Evolutionary conservation across 2,113 vertebrate species (phyloP), one percentile per base, ranked within the genome.

Genomic region (Acanthochromis polyacanthus): DNA sequence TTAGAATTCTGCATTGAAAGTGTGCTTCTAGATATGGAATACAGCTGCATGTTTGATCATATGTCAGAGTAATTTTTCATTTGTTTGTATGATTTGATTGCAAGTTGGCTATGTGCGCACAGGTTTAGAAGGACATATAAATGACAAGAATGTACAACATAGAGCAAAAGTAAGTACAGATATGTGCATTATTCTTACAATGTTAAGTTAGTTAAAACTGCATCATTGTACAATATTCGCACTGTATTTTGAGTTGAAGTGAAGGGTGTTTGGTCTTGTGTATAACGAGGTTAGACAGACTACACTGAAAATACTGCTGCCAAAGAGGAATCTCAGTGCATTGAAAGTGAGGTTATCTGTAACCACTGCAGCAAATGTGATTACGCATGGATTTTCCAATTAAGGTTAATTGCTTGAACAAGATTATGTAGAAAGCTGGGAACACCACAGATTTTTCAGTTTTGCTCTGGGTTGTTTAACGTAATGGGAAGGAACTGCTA

Each of bases 351-450:
- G 10, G 3, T 43, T 19, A 57, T n/a, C 25, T 48, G 61, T 36
- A 50, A 36, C 60, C 10, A 20, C 61, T 19, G 60, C 36, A 32
- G 11, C 19, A 66, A 57, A 65, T 8, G 9, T 22, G 30, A 25
- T 64, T 65, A 75, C 17, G 30, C 9, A 43, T 73, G 30, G 4
- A 32, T 64, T 52, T 50, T 55, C 52, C 19, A 55, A 11, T 63
- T 62, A 56, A 7, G 15, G 45, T 20, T 22, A 43, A 20, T 56
- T 53, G 25, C 16, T 25, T 40, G 22, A 30, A 17, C 15, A 20
- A 16, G 46, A 9, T 53, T 20, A 20, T 46, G 46, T 28, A 52
- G 50, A 1, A 46, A 53, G 11, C 5, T 0, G 36, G 17, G n/a
- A 59, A 20, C 25, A 28, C 7, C 43, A 7, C 25, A 25, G 30